These are phyloP conservation scores for Tenebrio molitor DNA, from an alignment of 1,140 invertebrate genomes.

Conservation along the genomic window DNA sequence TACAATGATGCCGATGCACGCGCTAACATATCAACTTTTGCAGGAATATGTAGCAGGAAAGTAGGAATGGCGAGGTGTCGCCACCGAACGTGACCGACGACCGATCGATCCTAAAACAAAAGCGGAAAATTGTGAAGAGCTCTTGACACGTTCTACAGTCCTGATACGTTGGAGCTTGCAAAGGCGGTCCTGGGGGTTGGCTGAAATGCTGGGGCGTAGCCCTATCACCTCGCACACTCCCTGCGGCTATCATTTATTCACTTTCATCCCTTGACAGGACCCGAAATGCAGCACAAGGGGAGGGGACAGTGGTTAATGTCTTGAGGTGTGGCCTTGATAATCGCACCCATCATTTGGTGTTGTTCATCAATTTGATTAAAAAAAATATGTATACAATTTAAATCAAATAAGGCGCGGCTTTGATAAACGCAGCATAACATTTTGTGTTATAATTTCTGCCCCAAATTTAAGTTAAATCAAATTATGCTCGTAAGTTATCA, in stretches of 20 bases:
- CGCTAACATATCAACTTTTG: slow-evolving; percentile 56
- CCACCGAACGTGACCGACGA: too few species aligned
- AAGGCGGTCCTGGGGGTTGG: slow-evolving; percentile 65
- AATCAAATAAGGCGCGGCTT: too few species aligned
- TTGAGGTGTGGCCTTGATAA: background rate
- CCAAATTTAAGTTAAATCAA: too few species aligned
- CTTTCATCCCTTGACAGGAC: background rate
- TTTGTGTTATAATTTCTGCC: too few species aligned
- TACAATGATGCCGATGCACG: background rate
- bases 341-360: too few species aligned
- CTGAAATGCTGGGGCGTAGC: slow-evolving; percentile 60
- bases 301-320: slow-evolving; percentile 21
- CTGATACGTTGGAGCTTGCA: slow-evolving; percentile 57
- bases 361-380: too few species aligned
- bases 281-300: background rate
- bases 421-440: too few species aligned
- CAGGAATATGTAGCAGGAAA: slow-evolving; percentile 46
- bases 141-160: slow-evolving; percentile 46
- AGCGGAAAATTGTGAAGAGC: background rate
- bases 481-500: too few species aligned
- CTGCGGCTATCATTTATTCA: slow-evolving; percentile 46
- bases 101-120: too few species aligned
- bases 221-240: slow-evolving; percentile 57
- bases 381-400: too few species aligned
- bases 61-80: too few species aligned